Evolutionary conservation across 2,888 invertebrate species (phyloP), one percentile per base, ranked within the genome.

Genomic region (Nomada flava): DNA sequence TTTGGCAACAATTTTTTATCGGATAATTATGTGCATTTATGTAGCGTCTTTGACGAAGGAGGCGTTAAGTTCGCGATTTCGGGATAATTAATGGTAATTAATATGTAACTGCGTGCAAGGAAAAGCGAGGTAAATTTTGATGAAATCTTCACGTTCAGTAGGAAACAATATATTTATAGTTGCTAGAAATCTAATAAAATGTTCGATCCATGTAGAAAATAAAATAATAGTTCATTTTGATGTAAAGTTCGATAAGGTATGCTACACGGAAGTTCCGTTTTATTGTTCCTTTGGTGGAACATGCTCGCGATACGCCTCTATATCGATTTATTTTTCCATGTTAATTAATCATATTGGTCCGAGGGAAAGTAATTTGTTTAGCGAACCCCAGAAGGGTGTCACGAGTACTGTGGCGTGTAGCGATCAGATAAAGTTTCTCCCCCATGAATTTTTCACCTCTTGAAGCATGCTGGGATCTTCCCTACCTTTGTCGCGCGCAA

Each of bases 321-420:
- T 64, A 73, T 80, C 69, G 68, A 77, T 69, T 69, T 57, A 69
- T 64, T 65, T 60, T 69, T 69, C n/a, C 73, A 36, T 29, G 64
- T 69, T 76, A 82, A 81, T 81, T 82, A 82, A 81, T 82, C 82
- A 76, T 72, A 76, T 73, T 50, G 68, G 68, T 77, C 62, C 42
- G 64, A 81, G 73, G 57, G 77, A 65, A 42, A 55, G 73, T 64
- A 81, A 73, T 81, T 78, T 81, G 78, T 77, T 65, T 53, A 55
- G 70, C 47, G 55, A 50, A 67, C 64, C 65, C 60, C 23, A n/a
- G 53, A 70, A 76, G 82, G 76, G 69, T 76, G 75, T 71, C 76
- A 71, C 59, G 63, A 68, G 60, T 69, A 55, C 47, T 36, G 55
- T 60, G 53, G 64, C 62, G 68, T 60, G 71, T 64, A 64, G 62